These are phyloP conservation scores for Nebria ingens DNA, from an alignment of 1,140 invertebrate genomes.

Conservation along the genomic window DNA sequence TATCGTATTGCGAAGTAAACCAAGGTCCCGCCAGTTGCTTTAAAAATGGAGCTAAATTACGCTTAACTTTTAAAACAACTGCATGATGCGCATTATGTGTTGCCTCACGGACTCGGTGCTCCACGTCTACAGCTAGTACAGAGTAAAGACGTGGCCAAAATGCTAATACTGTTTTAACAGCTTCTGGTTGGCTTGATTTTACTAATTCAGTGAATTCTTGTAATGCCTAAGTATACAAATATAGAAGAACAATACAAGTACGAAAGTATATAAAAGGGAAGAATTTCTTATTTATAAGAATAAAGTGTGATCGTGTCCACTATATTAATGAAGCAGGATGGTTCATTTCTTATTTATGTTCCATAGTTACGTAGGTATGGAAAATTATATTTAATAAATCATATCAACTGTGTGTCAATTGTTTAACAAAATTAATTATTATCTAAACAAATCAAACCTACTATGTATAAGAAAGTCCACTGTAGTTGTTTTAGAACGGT, in stretches of 20 bases:
- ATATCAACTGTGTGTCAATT: too few relatives aligned
- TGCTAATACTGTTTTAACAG: constrained; percentile 54
- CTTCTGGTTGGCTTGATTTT: constrained; percentile 44
- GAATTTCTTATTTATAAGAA: too few relatives aligned
- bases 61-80: constrained; percentile 54
- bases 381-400: too few relatives aligned
- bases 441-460: background rate
- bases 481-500: constrained; percentile 12
- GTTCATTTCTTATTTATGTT: too few relatives aligned
- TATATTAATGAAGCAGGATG: too few relatives aligned
- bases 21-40: constrained; percentile 64
- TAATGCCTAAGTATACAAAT: constrained; percentile 48
- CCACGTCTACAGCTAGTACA: constrained; percentile 59
- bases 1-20: constrained; percentile 71
- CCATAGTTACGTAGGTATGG: too few relatives aligned
- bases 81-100: constrained; percentile 56
- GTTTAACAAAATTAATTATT: background rate
- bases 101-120: constrained; percentile 69
- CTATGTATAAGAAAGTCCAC: too few relatives aligned
- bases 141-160: constrained; percentile 71
- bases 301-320: too few relatives aligned
- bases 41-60: constrained; percentile 65
- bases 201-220: constrained; percentile 66
- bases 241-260: too few relatives aligned
- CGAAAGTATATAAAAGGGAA: background rate